Percentiles rank a stretch among this genome's conserved stretches.
These are phyloP conservation scores for Electrona antarctica DNA, from an alignment of 2,113 vertebrate species.

Conservation along the genomic window DNA sequence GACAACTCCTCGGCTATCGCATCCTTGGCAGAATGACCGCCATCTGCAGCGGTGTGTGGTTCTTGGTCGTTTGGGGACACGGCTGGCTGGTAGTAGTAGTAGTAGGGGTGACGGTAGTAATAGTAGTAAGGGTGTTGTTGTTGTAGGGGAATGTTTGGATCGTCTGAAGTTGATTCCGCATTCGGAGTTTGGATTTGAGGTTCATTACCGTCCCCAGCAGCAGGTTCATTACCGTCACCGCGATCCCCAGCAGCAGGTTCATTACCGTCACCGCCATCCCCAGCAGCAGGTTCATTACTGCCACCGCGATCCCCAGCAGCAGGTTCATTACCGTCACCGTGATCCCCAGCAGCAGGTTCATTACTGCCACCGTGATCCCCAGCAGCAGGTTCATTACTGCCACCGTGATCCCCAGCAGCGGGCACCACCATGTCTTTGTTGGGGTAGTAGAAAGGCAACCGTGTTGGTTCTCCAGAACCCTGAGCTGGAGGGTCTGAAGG, in stretches of 20 bases:
- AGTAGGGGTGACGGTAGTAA: slow-evolving; percentile 6
- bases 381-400: not conserved
- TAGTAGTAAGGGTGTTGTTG: slow-evolving; percentile 26
- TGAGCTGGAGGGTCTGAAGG: not conserved
- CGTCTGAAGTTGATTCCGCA: not conserved
- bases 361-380: not conserved
- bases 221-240: too few species aligned
- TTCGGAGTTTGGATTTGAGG: not conserved
- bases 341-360: not conserved
- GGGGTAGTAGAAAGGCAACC: not conserved
- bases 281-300: not conserved
- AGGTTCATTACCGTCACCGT: too few species aligned
- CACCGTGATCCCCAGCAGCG: not conserved
- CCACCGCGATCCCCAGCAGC: not conserved
- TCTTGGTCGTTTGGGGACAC: not conserved
- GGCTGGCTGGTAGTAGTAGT: slow-evolving; percentile 22
- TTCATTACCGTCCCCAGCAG: not conserved
- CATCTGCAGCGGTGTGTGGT: not conserved
- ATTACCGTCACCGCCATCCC: not conserved
- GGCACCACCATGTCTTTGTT: too few species aligned
- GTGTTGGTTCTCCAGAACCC: not conserved
- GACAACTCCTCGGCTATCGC: too few species aligned
- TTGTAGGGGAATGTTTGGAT: not conserved
- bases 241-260: not conserved
- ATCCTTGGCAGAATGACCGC: not conserved